Conservation (phyloP, 2,113 vertebrate species). For the Irena cyanogastra region DNA sequence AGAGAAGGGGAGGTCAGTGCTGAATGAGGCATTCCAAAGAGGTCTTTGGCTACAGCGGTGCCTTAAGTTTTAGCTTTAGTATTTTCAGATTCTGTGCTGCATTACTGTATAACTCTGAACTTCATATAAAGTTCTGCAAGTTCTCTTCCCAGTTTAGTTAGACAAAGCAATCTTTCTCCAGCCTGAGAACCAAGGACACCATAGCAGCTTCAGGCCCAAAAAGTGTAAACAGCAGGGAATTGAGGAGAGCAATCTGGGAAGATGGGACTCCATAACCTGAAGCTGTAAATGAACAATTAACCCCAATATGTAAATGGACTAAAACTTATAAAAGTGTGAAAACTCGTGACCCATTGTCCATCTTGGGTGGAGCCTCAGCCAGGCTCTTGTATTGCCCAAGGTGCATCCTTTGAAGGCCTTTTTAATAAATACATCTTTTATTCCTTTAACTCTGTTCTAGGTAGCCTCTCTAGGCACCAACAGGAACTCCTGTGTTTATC, state of each 20-base stretch:
- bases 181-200: neutral
- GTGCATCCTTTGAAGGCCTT: neutral
- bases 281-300: neutral
- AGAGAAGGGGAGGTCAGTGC: neutral
- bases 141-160: neutral
- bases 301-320: neutral
- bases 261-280: neutral
- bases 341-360: neutral
- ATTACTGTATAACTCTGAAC: neutral
- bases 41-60: neutral
- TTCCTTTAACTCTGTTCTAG: neutral
- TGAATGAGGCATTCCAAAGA: neutral
- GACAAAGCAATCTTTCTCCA: neutral
- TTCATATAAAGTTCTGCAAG: neutral
- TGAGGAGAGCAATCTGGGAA: neutral
- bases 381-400: neutral
- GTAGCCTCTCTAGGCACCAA: neutral
- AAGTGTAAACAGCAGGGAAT: neutral
- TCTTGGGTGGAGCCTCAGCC: neutral
- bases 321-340: neutral
- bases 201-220: neutral
- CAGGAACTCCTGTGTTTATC: neutral
- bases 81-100: neutral
- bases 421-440: neutral
- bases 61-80: neutral